phyloP scores from a whole-genome alignment of 2,113 vertebrate species.

The Columbina picui region DNA sequence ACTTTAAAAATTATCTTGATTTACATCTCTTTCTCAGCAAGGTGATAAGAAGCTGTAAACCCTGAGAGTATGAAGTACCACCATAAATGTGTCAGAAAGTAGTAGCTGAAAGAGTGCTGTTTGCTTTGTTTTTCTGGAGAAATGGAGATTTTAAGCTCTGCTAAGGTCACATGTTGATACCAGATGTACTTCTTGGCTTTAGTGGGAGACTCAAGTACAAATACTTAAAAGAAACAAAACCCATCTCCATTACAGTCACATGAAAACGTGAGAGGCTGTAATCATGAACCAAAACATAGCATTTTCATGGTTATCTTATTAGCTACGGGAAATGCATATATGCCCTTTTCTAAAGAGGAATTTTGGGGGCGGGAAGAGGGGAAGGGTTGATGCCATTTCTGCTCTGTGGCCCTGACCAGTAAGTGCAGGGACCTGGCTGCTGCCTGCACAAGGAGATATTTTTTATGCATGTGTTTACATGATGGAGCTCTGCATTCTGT shows the following conservation, averaged over 20 bases:
- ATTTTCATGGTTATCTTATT: neutral
- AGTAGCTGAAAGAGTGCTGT: neutral
- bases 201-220: neutral
- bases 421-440: neutral
- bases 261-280: neutral
- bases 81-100: neutral
- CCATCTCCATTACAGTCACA: neutral
- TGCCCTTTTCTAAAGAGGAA: neutral
- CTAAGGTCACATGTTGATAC: slow-evolving; percentile 29
- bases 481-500: neutral
- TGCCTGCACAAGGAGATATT: neutral
- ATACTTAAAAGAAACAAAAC: neutral
- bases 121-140: slow-evolving; percentile 26
- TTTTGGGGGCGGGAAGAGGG: neutral
- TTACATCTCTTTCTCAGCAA: neutral
- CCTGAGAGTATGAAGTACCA: neutral
- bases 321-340: neutral
- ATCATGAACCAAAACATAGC: neutral
- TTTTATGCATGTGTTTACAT: neutral
- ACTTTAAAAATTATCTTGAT: neutral
- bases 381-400: neutral
- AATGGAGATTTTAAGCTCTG: neutral
- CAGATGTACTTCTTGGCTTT: slow-evolving; percentile 26
- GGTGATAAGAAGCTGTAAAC: neutral
- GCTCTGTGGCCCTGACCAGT: neutral